Percentiles rank a stretch among this genome's conserved stretches.
phyloP scores from a whole-genome alignment of 2,113 vertebrate species.

The Brachirus orientalis region DNA sequence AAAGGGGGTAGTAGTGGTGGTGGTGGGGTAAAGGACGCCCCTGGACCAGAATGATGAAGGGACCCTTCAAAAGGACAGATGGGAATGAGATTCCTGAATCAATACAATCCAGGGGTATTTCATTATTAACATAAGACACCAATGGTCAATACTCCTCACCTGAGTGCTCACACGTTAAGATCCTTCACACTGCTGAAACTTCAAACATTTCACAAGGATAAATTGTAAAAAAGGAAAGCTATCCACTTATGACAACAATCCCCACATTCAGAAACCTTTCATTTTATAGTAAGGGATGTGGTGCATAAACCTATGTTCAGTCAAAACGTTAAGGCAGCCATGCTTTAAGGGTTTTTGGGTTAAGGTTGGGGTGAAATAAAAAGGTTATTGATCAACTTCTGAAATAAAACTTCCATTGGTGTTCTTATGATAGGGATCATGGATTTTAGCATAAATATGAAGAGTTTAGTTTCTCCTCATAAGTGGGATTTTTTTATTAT shows the following conservation, averaged over 20 bases:
- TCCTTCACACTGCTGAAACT: not conserved
- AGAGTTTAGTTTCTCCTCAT: too few species aligned
- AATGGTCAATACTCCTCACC: conserved; percentile 46
- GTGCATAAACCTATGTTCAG: not conserved
- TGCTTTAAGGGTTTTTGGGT: too few species aligned
- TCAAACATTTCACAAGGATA: too few species aligned
- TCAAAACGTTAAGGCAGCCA: not conserved
- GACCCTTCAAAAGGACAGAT: conserved; percentile 60
- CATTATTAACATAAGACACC: conserved; percentile 46
- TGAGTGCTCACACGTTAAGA: conserved; percentile 22
- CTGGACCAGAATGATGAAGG: conserved; percentile 52
- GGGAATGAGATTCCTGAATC: conserved; percentile 56
- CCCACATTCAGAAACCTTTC: not conserved
- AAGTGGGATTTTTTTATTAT: not conserved
- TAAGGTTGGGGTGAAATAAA: too few species aligned
- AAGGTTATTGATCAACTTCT: not conserved
- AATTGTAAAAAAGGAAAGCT: too few species aligned
- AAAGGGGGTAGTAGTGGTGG: not conserved
- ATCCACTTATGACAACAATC: too few species aligned
- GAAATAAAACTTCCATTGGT: not conserved
- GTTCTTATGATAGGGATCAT: not conserved
- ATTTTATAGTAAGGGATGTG: not conserved
- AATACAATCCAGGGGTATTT: conserved; percentile 60
- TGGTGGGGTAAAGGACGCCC: conserved; percentile 5
- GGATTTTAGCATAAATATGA: not conserved